Conservation (phyloP, 2,888 invertebrate species). For the Germaria angustata region DNA sequence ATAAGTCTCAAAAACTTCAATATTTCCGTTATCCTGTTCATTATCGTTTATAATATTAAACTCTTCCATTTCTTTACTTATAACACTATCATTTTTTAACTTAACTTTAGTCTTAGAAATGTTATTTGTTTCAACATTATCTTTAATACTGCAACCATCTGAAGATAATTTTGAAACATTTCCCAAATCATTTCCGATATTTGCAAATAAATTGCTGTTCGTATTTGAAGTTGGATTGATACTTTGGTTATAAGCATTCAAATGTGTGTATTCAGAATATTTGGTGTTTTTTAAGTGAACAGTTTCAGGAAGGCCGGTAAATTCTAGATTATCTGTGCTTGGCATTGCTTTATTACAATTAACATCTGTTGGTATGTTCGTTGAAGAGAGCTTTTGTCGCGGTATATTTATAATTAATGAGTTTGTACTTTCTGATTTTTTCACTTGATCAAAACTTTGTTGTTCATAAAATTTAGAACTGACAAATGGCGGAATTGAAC, state of each 20-base stretch:
- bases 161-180: constrained; percentile 30
- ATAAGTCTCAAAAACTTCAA: neutral
- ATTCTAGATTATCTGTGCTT: neutral
- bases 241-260: neutral
- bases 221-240: neutral
- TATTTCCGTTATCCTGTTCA: neutral
- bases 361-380: neutral
- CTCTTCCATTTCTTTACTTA: neutral
- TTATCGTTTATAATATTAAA: neutral
- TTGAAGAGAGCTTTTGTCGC: neutral
- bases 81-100: neutral
- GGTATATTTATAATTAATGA: neutral
- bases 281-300: neutral
- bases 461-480: neutral
- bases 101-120: neutral
- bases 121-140: neutral
- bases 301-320: neutral
- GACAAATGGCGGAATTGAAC: neutral
- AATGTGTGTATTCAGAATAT: neutral
- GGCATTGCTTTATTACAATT: neutral
- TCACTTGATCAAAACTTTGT: neutral
- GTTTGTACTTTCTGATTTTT: neutral
- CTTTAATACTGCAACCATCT: neutral
- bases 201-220: neutral
- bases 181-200: neutral